Base-by-base conservation (phyloP, 53 echinoderm and acorn worm genomes). In the Stichopus horrens region DNA sequence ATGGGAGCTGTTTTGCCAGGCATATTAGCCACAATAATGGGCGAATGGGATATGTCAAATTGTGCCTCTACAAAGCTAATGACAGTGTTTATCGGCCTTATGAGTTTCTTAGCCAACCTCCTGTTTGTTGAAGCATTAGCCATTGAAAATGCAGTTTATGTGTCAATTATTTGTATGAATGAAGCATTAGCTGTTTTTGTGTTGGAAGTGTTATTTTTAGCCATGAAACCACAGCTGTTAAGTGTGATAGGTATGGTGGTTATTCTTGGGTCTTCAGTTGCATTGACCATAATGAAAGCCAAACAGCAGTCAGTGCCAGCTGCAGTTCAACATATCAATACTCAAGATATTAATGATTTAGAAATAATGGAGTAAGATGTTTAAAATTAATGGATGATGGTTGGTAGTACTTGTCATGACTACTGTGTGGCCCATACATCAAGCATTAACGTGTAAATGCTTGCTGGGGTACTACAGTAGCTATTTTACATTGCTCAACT, bases 141-240 rank as follows among this genome's bases (percentile, higher is more conserved):
- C 19, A 81, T 81, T 58, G 81, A 81, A 81, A 81, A 18, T 5
- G 81, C 81, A 11, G 81, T 81, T 19, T 81, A 81, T 58, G 81
- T 81, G 7, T 19, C 81, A n/a, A 81, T 56, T 5, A 81, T 81
- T 20, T 81, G 81, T 57, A 81, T 81, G 81, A 81, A 81, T 9
- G 81, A 81, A 56, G 81, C 21, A 8, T 22, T 81, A 9, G 57
- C 57, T 11, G 57, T 81, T 19, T 81, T 81, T 11, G 81, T 81
- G 7, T 81, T 81, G 81, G 81, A 81, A 81, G 23, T 53, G 21
- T 54, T 81, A 8, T 81, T 81, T n/a, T 58, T 81, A 20, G 81
- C 57, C 2, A 57, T 81, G 57, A 57, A 55, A 21, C 81, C 81
- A 58, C 21, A 81, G 22, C 21, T 81, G 56, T n/a, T 81, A 21